Evolutionary conservation across 2,113 vertebrate species (phyloP), one percentile per base, ranked within the genome.

Genomic region (Acinonyx jubatus): DNA sequence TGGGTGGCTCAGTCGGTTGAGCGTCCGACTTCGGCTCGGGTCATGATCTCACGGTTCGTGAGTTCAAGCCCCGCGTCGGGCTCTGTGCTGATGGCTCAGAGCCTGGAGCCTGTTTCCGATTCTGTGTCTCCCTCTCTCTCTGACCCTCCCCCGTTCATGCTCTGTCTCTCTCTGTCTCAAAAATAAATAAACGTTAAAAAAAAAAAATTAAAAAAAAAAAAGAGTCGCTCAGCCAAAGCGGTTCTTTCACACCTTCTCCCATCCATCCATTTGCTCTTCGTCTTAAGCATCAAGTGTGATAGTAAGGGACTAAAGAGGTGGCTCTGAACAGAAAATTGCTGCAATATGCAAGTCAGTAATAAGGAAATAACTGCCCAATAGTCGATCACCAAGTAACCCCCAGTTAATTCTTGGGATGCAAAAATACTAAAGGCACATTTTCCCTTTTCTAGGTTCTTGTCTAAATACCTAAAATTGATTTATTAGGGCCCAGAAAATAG

Each of bases 281-380:
- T 95, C 90, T 97, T 97, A 98, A 97, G 50, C 96, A 96, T 97
- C 98, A 85, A 96, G 69, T 95, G 50, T 94, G 98, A 98, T 12
- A 50, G 85, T 33, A 79, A 94, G 90, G 98, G 79, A 31, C 18
- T 88, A 96, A 93, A 95, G 92, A 97, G 91, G 95, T 96, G 41
- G 1, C 87, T 50, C 78, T 11, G 55, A 94, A 98, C 97, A 98
- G 89, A 93, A 98, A 98, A 98, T 92, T 82, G 94, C 96, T 97
- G 69, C 98, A 97, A 98, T 97, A 96, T 83, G 89, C 98, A 98
- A 98, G 92, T 96, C 97, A 97, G 84, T 1, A 84, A 98, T 96
- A 98, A 97, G 96, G 98, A 98, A 98, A 98, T 83, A 80, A 96
- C 94, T 93, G 83, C 55, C 76, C 25, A 94, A 45, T 97, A 92